Evolutionary conservation across 2,888 invertebrate genomes (phyloP).

Genomic region (Aspidiotus destructor): DNA sequence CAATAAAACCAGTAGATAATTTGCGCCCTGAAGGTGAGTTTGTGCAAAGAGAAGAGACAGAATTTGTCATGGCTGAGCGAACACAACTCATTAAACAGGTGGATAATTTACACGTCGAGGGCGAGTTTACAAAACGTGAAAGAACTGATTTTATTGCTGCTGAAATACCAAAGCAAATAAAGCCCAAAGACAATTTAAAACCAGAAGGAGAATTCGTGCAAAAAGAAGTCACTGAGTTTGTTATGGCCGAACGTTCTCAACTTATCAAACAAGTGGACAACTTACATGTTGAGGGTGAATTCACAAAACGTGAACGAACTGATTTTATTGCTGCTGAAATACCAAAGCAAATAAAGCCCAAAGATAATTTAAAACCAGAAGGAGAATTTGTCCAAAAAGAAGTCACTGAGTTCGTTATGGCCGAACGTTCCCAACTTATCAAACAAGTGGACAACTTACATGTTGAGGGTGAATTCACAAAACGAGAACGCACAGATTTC

Average conservation of each 20-base stretch:
- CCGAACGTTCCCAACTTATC: conserved; percentile 53
- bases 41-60: conserved; percentile 42
- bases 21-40: conserved; percentile 40
- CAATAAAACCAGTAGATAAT: conserved; percentile 47
- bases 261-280: conserved; percentile 43
- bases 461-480: conserved; percentile 39
- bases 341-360: conserved; percentile 45
- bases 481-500: conserved; percentile 42
- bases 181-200: conserved; percentile 51
- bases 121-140: conserved; percentile 43
- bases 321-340: conserved; percentile 48
- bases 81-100: conserved; percentile 41
- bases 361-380: conserved; percentile 47
- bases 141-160: conserved; percentile 45
- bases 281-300: conserved; percentile 44
- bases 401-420: conserved; percentile 45
- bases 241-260: conserved; percentile 39
- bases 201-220: conserved; percentile 54
- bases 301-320: conserved; percentile 43
- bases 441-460: conserved; percentile 53
- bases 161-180: conserved; percentile 48
- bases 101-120: conserved; percentile 49
- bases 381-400: conserved; percentile 43
- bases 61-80: conserved; percentile 41
- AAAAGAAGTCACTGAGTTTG: conserved; percentile 43